These are phyloP conservation scores for Pantala flavescens DNA, from an alignment of 1,140 invertebrate genomes.

Conservation along the genomic window DNA sequence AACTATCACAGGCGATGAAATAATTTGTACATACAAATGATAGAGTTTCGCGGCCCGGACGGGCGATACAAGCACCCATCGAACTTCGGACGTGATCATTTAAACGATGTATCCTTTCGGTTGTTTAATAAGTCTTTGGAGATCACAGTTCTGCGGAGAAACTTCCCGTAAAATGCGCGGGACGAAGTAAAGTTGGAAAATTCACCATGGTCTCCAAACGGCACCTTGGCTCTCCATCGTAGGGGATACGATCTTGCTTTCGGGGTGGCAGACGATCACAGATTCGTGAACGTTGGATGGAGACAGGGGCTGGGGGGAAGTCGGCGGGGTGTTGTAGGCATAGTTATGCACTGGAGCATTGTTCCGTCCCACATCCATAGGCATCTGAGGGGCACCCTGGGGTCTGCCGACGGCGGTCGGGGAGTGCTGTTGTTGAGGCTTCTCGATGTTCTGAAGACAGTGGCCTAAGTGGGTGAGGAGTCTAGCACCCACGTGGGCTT, in stretches of 20 bases:
- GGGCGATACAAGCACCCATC: no score
- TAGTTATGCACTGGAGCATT: neutral
- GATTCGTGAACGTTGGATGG: no score
- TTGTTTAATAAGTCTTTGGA: neutral
- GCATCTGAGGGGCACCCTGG: neutral
- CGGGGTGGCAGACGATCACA: neutral
- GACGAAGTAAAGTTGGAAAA: neutral
- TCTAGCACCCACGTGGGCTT: conserved; percentile 30
- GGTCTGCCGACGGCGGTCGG: conserved; percentile 7
- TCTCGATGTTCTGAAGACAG: conserved; percentile 25
- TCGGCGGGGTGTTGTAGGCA: neutral
- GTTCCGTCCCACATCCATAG: neutral
- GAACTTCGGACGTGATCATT: no score
- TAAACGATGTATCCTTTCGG: no score
- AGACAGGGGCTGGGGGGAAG: neutral
- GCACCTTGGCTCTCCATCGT: neutral
- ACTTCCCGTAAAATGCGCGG: no score
- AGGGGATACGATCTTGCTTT: neutral
- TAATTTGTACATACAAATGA: neutral
- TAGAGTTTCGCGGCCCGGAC: neutral
- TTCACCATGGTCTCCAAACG: neutral
- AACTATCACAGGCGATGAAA: neutral
- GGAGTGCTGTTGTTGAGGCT: conserved; percentile 13
- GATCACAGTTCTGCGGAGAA: neutral
- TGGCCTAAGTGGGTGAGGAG: conserved; percentile 27